Conservation (phyloP, 2,113 vertebrate genomes). For the Spea multiplicata region DNA sequence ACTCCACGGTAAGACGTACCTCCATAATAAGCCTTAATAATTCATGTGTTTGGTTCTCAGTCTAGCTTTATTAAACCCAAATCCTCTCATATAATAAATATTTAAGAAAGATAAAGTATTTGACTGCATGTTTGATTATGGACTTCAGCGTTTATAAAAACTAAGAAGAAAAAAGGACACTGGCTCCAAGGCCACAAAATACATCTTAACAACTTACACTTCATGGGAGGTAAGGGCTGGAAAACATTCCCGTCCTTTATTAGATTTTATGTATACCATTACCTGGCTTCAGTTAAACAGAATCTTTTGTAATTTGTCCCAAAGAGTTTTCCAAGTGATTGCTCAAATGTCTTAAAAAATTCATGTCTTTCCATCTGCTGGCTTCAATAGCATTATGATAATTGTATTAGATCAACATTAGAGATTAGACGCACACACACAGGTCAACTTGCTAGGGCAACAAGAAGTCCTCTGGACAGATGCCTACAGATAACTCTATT, state of each 20-base stretch:
- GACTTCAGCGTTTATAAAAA: background rate
- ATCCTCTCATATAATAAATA: no score
- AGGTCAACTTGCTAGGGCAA: slow-evolving; percentile 25
- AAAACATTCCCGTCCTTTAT: background rate
- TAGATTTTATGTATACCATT: background rate
- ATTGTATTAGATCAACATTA: slow-evolving; percentile 45
- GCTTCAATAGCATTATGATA: slow-evolving; percentile 37
- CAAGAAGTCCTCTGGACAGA: slow-evolving; percentile 22
- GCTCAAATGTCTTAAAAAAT: slow-evolving; percentile 23
- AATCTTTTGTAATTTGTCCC: background rate
- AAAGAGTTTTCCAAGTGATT: background rate
- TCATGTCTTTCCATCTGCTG: slow-evolving; percentile 27
- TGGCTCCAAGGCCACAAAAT: background rate
- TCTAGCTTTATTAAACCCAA: no score
- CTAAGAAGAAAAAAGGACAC: background rate
- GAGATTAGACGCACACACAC: slow-evolving; percentile 36
- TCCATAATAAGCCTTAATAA: no score
- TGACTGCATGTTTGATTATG: no score
- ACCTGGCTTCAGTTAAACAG: slow-evolving; percentile 12
- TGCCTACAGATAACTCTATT: slow-evolving; percentile 46
- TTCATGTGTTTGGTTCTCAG: no score
- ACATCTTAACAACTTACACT: background rate
- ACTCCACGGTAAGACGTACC: no score
- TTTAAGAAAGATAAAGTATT: no score
- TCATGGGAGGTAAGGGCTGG: background rate